These are phyloP conservation scores for Exaiptasia diaphana DNA, from an alignment of 64 coral and sea anemone species.

Conservation along the genomic window DNA sequence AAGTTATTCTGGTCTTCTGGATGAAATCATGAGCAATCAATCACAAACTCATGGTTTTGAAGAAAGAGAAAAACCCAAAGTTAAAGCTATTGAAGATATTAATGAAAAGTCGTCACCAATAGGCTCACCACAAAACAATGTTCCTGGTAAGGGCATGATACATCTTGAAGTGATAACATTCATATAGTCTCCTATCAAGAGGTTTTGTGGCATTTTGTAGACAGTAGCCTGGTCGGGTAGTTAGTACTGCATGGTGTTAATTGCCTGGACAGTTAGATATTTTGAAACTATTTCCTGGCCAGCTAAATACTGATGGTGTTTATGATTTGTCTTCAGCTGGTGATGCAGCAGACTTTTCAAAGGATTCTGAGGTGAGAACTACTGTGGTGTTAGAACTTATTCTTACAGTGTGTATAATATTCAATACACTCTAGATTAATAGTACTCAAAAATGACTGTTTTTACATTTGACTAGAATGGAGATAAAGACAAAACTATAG, in stretches of 20 bases:
- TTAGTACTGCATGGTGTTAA: too few relatives aligned
- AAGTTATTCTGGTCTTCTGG: constrained; percentile 74
- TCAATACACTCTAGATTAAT: too few relatives aligned
- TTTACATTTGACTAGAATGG: too few relatives aligned
- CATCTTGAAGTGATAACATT: too few relatives aligned
- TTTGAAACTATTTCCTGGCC: background rate
- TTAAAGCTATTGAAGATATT: constrained; percentile 50
- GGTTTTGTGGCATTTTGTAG: too few relatives aligned
- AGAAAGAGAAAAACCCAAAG: constrained; percentile 63
- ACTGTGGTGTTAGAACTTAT: too few relatives aligned
- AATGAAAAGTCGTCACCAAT: constrained; percentile 31
- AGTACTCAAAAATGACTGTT: too few relatives aligned
- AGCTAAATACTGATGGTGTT: too few relatives aligned
- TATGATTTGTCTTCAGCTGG: constrained; percentile 38
- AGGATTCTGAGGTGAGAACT: constrained; percentile 1
- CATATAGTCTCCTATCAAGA: too few relatives aligned
- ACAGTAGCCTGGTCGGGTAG: too few relatives aligned
- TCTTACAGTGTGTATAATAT: too few relatives aligned
- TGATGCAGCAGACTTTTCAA: constrained; percentile 74
- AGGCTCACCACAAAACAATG: constrained; percentile 33
- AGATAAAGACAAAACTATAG: constrained; percentile 41
- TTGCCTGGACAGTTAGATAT: background rate
- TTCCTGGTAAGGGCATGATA: too few relatives aligned
- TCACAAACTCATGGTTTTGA: constrained; percentile 86
- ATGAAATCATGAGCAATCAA: constrained; percentile 81